Evolutionary conservation across 1,140 invertebrate genomes (phyloP), one percentile per base, ranked within the genome.

Genomic region (Cydia pomonella): DNA sequence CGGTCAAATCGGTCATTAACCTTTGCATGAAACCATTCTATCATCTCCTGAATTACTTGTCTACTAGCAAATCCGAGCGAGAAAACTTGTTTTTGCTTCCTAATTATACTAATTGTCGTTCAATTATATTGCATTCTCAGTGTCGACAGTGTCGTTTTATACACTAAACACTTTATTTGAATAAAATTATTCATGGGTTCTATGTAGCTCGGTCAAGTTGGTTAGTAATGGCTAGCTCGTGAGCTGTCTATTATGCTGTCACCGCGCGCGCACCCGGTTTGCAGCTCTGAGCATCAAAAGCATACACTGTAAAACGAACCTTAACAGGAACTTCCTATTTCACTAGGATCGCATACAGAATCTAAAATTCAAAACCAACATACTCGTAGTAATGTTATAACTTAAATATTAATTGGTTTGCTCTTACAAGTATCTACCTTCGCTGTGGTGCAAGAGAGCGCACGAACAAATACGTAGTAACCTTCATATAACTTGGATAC

Each of bases 181-280:
- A 50, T 18, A n/a, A 59, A 23, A 59, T 69, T 9, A 33, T 29
- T 33, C 16, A 69, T 29, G 25, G 27, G 7, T 69, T 21, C 16
- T 29, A 69, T 69, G 9, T 33, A 29, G 50, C 72, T 62, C 75
- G 77, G 77, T 33, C 78, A 63, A 76, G 74, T 73, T 63, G 59
- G 77, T 73, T 53, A 29, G 80, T 87, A 86, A 88, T 84, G 73
- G 78, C 72, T 75, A 78, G 78, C 63, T 83, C 85, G 84, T 86
- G 85, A 83, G 78, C 74, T 82, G 84, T 78, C 82, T 75, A 88
- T 88, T 88, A 88, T 74, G 66, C 74, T 79, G 82, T 84, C 83
- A 80, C 82, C 79, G 79, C 74, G 73, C 71, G 80, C 80, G 85
- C 87, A 82, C 79, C 86, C 86, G 83, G 76, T 50, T 74, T 76